phyloP scores from a whole-genome alignment of 2,888 invertebrate genomes.

The Drosophila paramelanica region DNA sequence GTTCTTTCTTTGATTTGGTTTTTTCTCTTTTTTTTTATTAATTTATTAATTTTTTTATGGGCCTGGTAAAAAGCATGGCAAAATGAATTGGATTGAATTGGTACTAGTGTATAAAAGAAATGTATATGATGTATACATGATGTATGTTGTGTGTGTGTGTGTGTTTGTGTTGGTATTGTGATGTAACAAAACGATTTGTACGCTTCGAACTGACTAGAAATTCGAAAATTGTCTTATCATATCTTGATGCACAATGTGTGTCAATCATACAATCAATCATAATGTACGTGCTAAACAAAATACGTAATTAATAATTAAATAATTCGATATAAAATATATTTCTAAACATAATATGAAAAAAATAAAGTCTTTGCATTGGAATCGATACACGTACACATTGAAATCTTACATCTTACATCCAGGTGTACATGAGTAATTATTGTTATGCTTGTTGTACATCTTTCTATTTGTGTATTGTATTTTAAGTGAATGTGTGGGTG shows the following conservation, averaged over 20 bases:
- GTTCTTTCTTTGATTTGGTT: conserved; percentile 32
- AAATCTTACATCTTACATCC: conserved; percentile 17
- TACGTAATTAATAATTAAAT: conserved; percentile 38
- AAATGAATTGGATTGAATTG: conserved; percentile 33
- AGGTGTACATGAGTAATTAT: conserved; percentile 18
- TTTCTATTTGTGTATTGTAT: not conserved
- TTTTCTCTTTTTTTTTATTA: conserved; percentile 19
- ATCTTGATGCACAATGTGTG: conserved; percentile 21
- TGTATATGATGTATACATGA: conserved; percentile 8
- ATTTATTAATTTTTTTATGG: conserved; percentile 29
- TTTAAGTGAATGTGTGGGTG: conserved; percentile 4
- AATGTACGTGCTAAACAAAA: conserved; percentile 31
- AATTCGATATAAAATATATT: conserved; percentile 46
- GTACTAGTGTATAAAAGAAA: conserved; percentile 23
- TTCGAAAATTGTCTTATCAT: conserved; percentile 50
- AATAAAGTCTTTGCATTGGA: conserved; percentile 74
- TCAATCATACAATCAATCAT: conserved; percentile 36
- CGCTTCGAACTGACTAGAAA: conserved; percentile 65
- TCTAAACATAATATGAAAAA: conserved; percentile 50
- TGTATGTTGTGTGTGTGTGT: conserved; percentile 16
- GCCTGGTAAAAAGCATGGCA: conserved; percentile 63
- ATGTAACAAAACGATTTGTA: conserved; percentile 57
- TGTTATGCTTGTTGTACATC: conserved; percentile 4
- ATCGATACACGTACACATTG: conserved; percentile 47
- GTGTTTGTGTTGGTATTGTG: conserved; percentile 13